Evolutionary conservation across 2,797 vertebrate genomes (phyloP), one percentile per base, ranked within the genome.

Genomic region (Myioborus miniatus): DNA sequence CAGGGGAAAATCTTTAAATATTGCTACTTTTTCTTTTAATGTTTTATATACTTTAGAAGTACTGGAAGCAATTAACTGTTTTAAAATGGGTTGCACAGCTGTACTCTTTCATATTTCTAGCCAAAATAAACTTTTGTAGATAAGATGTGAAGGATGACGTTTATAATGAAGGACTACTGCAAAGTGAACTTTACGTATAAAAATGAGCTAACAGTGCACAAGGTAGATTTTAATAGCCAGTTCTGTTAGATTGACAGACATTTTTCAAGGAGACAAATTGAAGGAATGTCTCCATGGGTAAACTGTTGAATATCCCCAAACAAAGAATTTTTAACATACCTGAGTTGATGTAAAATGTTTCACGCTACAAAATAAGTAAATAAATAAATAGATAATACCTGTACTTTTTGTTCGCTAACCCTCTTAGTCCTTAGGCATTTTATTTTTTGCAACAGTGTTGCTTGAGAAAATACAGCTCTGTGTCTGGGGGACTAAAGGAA

Each of bases 261-360:
- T 91, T 94, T 91, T 96, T 84, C 79, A 94, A 93, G 74, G 56
- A 95, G 64, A 32, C 27, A 85, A 86, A 84, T 81, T 87, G 81
- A 96, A 96, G 63, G 52, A 92, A 79, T 34, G 27, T 22, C 55
- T 43, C 39, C 27, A 65, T 64, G 46, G 75, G 93, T 92, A 83
- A 95, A 65, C 50, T 82, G 34, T 49, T 94, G 76, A 95, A 94
- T 79, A 90, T 72, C 4, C 39, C 26, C 16, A 84, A n/a, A 87
- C 1, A 19, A 72, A 67, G 26, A 16, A 37, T 91, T 70, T 95
- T 87, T 74, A 67, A 83, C 5, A 4, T 64, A 44, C 13, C 13
- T 82, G 53, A 55, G 11, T 52, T 79, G 47, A 58, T 79, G 58
- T 2, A 58, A 55, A 74, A 26, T 41, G 11, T 68, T 95, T 96